Evolutionary conservation across 1,140 invertebrate genomes (phyloP).

Genomic region (Drosophila pseudoananassae): DNA sequence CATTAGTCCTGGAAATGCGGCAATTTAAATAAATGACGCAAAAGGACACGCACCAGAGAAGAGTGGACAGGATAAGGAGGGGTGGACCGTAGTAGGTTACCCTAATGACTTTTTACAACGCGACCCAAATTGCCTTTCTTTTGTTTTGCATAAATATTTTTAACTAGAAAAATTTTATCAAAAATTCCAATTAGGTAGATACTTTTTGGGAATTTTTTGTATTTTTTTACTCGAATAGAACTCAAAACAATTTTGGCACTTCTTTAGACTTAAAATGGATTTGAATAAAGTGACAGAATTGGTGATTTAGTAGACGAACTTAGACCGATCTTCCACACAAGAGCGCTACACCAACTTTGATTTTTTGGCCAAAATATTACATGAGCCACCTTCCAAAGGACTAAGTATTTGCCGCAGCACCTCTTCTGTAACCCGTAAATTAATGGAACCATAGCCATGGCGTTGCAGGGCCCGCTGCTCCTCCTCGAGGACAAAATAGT

Average conservation of each 20-base stretch:
- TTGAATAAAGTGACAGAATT: neutral
- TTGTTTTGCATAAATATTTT: slow-evolving; percentile 32
- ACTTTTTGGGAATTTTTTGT: neutral
- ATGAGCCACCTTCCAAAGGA: neutral
- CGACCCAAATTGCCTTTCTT: slow-evolving; percentile 32
- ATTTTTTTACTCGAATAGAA: neutral
- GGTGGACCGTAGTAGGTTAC: slow-evolving; percentile 5
- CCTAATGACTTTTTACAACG: slow-evolving; percentile 75
- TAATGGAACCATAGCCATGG: slow-evolving; percentile 20
- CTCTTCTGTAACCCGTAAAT: neutral
- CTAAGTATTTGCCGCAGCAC: slow-evolving; percentile 30
- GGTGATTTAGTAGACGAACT: neutral
- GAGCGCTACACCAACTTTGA: neutral
- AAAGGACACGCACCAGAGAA: slow-evolving; percentile 68
- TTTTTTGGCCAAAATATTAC: neutral
- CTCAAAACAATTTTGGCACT: neutral
- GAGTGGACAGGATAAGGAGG: neutral
- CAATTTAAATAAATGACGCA: slow-evolving; percentile 82
- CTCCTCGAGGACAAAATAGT: slow-evolving; percentile 34
- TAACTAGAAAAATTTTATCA: neutral
- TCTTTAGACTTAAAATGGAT: neutral
- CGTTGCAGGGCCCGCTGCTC: slow-evolving; percentile 27
- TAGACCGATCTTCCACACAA: neutral
- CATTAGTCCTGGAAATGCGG: slow-evolving; percentile 74
- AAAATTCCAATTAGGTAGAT: neutral